Conservation (phyloP, 2,113 vertebrate genomes). For the Odocoileus hemionus region DNA sequence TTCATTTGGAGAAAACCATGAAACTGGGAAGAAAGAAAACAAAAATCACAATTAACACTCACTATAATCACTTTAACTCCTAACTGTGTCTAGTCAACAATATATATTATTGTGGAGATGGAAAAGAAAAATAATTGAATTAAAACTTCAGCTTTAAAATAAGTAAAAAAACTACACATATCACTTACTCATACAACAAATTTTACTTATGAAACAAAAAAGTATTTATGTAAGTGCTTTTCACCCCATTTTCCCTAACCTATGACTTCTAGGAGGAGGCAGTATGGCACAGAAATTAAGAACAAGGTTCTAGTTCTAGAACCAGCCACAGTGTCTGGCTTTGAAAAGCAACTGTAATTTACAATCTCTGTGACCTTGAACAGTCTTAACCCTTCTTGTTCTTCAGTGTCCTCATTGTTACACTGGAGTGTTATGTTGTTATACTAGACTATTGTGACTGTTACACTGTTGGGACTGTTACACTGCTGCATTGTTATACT, state of each 20-base stretch:
- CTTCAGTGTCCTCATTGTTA: not conserved
- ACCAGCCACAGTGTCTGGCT: too few relatives aligned
- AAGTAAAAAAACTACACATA: not conserved
- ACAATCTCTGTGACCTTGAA: not conserved
- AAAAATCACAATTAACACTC: slow-evolving; percentile 59
- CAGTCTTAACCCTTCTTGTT: not conserved
- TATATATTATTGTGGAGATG: not conserved
- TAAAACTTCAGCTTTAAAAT: not conserved
- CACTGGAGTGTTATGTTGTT: not conserved
- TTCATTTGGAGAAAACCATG: slow-evolving; percentile 78
- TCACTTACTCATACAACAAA: not conserved
- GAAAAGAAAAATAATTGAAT: slow-evolving; percentile 8
- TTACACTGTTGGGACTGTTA: not conserved
- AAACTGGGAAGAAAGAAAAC: slow-evolving; percentile 68
- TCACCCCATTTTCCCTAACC: not conserved
- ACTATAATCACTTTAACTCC: not conserved
- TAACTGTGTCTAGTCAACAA: not conserved
- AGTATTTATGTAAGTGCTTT: not conserved
- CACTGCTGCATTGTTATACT: too few relatives aligned
- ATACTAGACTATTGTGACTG: not conserved
- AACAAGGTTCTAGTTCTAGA: not conserved
- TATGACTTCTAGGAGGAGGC: not conserved
- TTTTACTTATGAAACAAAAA: not conserved
- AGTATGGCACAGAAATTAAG: not conserved
- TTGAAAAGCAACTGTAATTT: not conserved